A percentile compares a stretch with the other conserved stretches of the same genome.
Evolutionary conservation across 2,797 vertebrate species (phyloP).

Genomic region (Anguilla megastoma): DNA sequence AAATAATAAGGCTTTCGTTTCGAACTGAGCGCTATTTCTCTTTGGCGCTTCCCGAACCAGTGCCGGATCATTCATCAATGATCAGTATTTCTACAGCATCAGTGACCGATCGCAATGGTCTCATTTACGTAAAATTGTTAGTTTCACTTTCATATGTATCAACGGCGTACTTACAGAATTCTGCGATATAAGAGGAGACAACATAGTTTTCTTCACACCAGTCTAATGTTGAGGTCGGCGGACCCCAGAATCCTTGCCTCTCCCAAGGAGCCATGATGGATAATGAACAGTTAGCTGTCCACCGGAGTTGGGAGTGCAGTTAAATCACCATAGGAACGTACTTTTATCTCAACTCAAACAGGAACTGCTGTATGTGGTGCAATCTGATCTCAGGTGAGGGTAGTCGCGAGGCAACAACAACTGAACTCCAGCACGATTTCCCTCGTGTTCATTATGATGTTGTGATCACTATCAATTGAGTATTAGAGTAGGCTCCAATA

Average conservation of each 20-base stretch:
- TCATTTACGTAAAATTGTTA: too few species aligned
- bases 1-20: background rate
- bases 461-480: background rate
- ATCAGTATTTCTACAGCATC: too few species aligned
- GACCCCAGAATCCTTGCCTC: constrained; percentile 88
- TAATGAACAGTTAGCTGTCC: constrained; percentile 43
- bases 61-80: too few species aligned
- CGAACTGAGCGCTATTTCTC: background rate
- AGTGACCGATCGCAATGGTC: background rate
- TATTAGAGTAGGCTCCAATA: background rate
- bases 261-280: constrained; percentile 88
- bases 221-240: constrained; percentile 91
- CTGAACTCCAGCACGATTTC: background rate
- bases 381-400: constrained; percentile 8
- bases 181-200: constrained; percentile 87
- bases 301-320: constrained; percentile 45
- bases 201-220: constrained; percentile 98
- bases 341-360: constrained; percentile 55
- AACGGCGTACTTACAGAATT: constrained; percentile 88
- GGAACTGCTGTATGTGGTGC: background rate
- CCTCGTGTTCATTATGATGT: background rate
- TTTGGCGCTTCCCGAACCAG: background rate
- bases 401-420: background rate
- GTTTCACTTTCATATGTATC: background rate
- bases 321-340: constrained; percentile 56